Percentiles rank a stretch among this genome's conserved stretches.
Evolutionary conservation across 1,140 invertebrate species (phyloP).

Genomic region (Aphidius ervi): DNA sequence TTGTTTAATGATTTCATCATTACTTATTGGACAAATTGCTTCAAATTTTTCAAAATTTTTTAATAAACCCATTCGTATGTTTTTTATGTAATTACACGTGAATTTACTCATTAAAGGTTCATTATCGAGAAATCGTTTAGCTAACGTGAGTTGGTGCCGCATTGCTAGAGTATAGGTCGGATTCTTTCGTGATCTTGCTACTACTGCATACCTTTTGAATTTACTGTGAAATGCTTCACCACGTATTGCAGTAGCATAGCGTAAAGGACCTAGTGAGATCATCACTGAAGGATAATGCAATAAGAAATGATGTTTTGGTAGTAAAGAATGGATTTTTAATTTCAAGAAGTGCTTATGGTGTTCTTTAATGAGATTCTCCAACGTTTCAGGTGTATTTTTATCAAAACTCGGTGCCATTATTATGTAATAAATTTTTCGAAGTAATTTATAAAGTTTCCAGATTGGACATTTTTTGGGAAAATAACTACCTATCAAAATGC

Average conservation of each 20-base stretch:
- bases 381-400: not conserved
- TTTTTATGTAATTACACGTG: not conserved
- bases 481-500: slow-evolving; percentile 17
- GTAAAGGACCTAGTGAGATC: slow-evolving; percentile 18
- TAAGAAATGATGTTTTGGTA: slow-evolving; percentile 22
- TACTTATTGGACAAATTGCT: not conserved
- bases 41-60: not conserved
- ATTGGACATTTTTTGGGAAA: slow-evolving; percentile 15
- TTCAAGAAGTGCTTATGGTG: slow-evolving; percentile 21
- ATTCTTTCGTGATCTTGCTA: slow-evolving; percentile 18
- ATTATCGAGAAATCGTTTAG: not conserved
- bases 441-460: slow-evolving; percentile 16
- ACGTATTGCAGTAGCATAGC: slow-evolving; percentile 22
- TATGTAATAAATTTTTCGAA: slow-evolving; percentile 17
- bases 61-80: no score
- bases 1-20: not conserved
- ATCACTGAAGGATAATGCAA: slow-evolving; percentile 22
- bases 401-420: slow-evolving; percentile 14
- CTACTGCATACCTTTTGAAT: slow-evolving; percentile 21
- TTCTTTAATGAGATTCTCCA: slow-evolving; percentile 17
- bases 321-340: slow-evolving; percentile 21
- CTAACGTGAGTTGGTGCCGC: slow-evolving; percentile 17
- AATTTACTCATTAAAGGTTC: not conserved
- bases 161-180: slow-evolving; percentile 17
- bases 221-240: slow-evolving; percentile 22